Evolutionary conservation across 2,888 invertebrate species (phyloP).

Genomic region (Schizotus pectinicornis): DNA sequence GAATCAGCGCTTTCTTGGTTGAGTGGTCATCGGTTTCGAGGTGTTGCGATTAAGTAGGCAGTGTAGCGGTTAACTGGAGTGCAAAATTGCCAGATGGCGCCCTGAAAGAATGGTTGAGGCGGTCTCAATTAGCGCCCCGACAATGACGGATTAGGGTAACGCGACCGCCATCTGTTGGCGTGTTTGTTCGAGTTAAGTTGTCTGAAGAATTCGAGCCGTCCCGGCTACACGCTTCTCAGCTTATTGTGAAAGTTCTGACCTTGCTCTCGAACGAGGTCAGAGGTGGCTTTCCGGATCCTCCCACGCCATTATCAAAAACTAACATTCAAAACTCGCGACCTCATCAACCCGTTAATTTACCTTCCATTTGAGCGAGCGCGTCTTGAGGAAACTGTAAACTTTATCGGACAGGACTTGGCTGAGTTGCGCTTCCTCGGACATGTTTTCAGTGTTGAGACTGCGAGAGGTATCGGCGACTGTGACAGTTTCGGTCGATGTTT

Average conservation of each 20-base stretch:
- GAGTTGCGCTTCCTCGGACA: slow-evolving; percentile 63
- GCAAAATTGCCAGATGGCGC: too few species aligned
- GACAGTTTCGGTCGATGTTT: slow-evolving; percentile 62
- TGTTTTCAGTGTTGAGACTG: slow-evolving; percentile 53
- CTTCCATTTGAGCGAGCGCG: slow-evolving; percentile 79
- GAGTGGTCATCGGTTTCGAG: too few species aligned
- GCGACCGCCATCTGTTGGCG: too few species aligned
- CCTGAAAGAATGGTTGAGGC: too few species aligned
- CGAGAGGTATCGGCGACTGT: slow-evolving; percentile 58
- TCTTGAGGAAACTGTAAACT: slow-evolving; percentile 76
- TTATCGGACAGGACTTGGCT: slow-evolving; percentile 74
- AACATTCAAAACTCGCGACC: slow-evolving; percentile 6
- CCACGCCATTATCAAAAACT: too few species aligned
- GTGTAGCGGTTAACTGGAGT: too few species aligned
- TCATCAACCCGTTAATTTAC: slow-evolving; percentile 39
- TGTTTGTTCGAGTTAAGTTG: not conserved
- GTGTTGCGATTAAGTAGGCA: too few species aligned
- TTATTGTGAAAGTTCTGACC: slow-evolving; percentile 8
- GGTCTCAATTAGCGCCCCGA: too few species aligned
- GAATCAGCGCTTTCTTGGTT: too few species aligned
- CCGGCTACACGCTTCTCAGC: not conserved
- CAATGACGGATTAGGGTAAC: too few species aligned
- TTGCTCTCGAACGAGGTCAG: not conserved
- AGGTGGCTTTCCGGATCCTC: not conserved
- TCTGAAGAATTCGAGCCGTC: not conserved